Base-by-base conservation (phyloP, 2,888 invertebrate species). In the Limnephilus marmoratus region DNA sequence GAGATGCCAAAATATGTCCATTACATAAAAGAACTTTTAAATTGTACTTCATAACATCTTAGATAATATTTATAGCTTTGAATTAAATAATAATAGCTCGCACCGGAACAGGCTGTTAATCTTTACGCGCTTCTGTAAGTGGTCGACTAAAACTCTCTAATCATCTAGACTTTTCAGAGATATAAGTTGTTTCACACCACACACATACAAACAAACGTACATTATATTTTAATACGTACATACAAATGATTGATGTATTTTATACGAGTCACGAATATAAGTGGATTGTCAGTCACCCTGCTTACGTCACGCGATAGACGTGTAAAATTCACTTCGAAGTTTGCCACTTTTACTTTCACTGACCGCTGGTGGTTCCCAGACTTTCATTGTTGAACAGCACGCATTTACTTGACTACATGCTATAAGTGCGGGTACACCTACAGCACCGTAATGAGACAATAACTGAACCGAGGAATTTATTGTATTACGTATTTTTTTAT, bases 281-380 rank as follows among this genome's bases (percentile, higher is more conserved):
- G 81, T 45, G 18, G 80, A 90, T 82, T n/a, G 82, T 31, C 90
- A 31, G 90, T 90, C 90, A 90, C 90, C 90, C 90, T 31, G 90
- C 49, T 90, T 90, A 82, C 90, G 82, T 90, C 90, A 90, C 81
- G n/a, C 45, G 41, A 18, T 49, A 41, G 82, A 90, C 82, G 90
- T 45, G 90, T 45, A 80, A 45, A 90, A 41, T 90, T 18, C 90
- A 45, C 15, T 45, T 29, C 37, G 41, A 49, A 81, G 45, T 81
- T 45, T 24, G 45, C 82, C 81, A 88, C 91, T 91, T 91, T 91
- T 91, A 91, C 91, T 91, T 91, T 91, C 90, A 91, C 91, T 90
- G 89, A 45, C 85, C 80, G 81, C 45, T 80, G 85, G 85, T 4
- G 80, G 85, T 91, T 91, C 91, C 89, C 90, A 90, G 45, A 91